Evolutionary conservation across 2,797 vertebrate genomes (phyloP).

Genomic region (Lacerta viridis): DNA sequence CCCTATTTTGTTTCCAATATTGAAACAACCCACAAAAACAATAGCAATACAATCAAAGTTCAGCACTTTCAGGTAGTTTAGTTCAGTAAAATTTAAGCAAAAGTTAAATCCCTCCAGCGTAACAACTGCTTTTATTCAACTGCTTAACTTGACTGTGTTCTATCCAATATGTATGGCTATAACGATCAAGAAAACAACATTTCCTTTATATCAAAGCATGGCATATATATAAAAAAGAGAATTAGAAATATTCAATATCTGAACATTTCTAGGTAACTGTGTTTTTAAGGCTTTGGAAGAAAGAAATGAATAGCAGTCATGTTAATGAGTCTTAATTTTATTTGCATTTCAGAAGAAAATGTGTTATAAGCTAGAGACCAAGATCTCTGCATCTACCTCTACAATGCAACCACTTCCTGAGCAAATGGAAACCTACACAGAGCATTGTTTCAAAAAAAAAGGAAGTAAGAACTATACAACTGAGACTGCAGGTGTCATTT

Average conservation of each 20-base stretch:
- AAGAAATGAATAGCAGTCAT: background rate
- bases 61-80: background rate
- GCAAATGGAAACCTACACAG: background rate
- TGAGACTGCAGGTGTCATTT: background rate
- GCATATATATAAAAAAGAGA: conserved; percentile 27
- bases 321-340: no score
- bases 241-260: background rate
- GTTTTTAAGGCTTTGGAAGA: background rate
- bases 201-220: background rate
- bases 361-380: conserved; percentile 10
- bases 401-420: background rate
- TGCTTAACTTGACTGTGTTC: background rate
- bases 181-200: conserved; percentile 21
- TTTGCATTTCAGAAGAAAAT: no score
- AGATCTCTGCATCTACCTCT: conserved; percentile 5
- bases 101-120: background rate
- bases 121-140: background rate
- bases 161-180: background rate
- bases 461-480: conserved; percentile 14
- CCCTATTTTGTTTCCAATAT: background rate
- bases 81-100: background rate
- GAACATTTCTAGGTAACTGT: background rate
- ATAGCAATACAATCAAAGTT: background rate
- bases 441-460: background rate
- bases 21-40: background rate